Evolutionary conservation across 2,888 invertebrate species (phyloP), one percentile per base, ranked within the genome.

Genomic region (Dynastes maya): DNA sequence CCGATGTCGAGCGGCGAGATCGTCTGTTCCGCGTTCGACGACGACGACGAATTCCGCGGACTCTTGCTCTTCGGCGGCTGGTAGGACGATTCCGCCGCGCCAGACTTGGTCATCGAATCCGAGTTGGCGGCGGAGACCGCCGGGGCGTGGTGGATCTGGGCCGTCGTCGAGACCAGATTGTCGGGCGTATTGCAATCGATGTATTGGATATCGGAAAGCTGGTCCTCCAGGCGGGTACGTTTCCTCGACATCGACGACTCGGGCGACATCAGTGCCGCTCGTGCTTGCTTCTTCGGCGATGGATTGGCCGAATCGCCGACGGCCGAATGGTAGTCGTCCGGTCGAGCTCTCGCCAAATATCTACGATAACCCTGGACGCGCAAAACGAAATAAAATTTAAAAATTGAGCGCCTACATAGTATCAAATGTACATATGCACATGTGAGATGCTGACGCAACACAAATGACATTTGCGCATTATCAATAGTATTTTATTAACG

Each of bases 151-250:
- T 55, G 55, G 13, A 79, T 80, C 2, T 84, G 82, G 40, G 88
- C 88, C 49, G 88, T 86, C 58, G 89, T 88, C 70, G 86, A 85
- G 70, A 86, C 51, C 11, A 78, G 81, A 61, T 93, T 93, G 82
- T 94, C 94, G 0, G 94, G 94, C 40, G 94, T 94, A 84, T 91
- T 92, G 83, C 95, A 95, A 88, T 96, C 96, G 82, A 96, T 96
- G 89, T 93, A 96, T 78, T 95, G 93, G 81, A 96, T 92, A 83
- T 94, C 94, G 0, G 94, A 93, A 5, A 96, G 90, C 84, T 95
- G 94, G 87, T 95, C 95, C 84, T 96, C 96, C 0, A 96, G 88
- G 71, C 95, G 91, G 5, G 92, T 92, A 0, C 95, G 91, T 80
- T 93, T 94, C 77, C 93, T 90, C 79, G 90, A 91, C 83, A 80